Base-by-base conservation (phyloP, 2,113 vertebrate genomes). In the Phrynosoma blainvillii region DNA sequence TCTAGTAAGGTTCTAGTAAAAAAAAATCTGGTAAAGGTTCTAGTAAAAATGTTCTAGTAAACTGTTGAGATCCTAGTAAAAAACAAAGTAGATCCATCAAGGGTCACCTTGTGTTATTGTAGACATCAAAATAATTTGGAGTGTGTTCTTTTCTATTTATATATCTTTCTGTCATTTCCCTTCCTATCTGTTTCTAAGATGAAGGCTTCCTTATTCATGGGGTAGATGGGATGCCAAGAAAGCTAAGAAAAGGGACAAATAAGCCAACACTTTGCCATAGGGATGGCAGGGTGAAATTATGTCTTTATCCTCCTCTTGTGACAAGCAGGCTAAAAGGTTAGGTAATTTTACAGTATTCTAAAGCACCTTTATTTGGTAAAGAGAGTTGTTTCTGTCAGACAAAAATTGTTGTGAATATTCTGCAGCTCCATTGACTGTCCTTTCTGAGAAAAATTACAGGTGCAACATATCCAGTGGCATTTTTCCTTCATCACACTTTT, bases 241-340 rank as follows among this genome's bases (percentile, higher is more conserved):
- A 59, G n/a, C 13, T 80, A 78, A 84, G 0, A 0, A 0, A 75
- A 7, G 23, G 0, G 87, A 52, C 0, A 2, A 18, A 27, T 54
- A 80, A 23, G 1, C 0, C 84, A 1, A 0, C 84, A 42, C 68
- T 75, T 85, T 82, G 0, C 32, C 84, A 7, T 21, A 62, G 20
- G 25, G 32, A 54, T 77, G 73, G 40, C 80, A 70, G 79, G 73
- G 42, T 47, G 32, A 70, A 88, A 88, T 88, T 77, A 83, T 83
- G 59, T 83, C 62, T 83, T 87, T 88, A 77, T 68, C 73, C 62
- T 77, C 42, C 80, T 27, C 42, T 70, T 68, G 47, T 88, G 87
- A 88, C 87, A 88, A 80, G 59, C 73, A 83, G 62, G 73, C 73
- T 83, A 88, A 88, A 78, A 77, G 73, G 87, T 88, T 73, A 83